Base-by-base conservation (phyloP, 2,888 invertebrate genomes). In the Ectemnius lituratus region DNA sequence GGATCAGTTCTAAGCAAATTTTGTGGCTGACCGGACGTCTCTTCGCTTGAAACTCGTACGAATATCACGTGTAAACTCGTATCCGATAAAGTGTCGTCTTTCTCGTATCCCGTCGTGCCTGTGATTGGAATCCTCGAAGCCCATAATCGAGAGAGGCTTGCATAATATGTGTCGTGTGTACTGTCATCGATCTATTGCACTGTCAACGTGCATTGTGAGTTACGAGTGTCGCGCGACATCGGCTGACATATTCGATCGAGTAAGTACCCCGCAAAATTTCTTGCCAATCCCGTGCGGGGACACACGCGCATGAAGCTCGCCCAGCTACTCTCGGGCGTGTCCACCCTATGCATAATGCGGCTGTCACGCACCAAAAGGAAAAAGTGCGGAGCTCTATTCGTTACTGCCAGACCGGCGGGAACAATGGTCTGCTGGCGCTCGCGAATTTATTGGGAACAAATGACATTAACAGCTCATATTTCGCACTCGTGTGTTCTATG, bases 1-100 rank as follows among this genome's bases (percentile, higher is more conserved):
- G 86, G 75, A 73, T 90, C 90, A 90, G 90, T 90, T 88, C 85
- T 72, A 82, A 83, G 84, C 86, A 85, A 87, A 86, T 84, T 82
- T 86, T 68, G 73, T 74, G 76, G 71, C 77, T 67, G 86, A 73
- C 71, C 83, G 84, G 88, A 86, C 83, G 82, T 77, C 0, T 37
- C 23, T 62, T 14, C 52, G 52, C 2, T 23, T 23, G 52, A 11
- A 11, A 11, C 52, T n/a, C 52, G 52, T 6, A 11, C 4, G 16
- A 52, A 14, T 52, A 52, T 52, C 37, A 6, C 37, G 37, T 37
- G 37, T 11, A 4, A 52, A 16, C 8, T 52, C 1, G 52, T 5
- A 0, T 52, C 14, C 2, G 52, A 11, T 52, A 14, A 14, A 52
- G 4, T 16, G 52, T 52, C 52, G 52, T n/a, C 13, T 14, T 52